Percentiles rank a stretch among this genome's conserved stretches.
Conservation (phyloP, 2,888 invertebrate genomes). For the Zaprionus obscuricornis region DNA sequence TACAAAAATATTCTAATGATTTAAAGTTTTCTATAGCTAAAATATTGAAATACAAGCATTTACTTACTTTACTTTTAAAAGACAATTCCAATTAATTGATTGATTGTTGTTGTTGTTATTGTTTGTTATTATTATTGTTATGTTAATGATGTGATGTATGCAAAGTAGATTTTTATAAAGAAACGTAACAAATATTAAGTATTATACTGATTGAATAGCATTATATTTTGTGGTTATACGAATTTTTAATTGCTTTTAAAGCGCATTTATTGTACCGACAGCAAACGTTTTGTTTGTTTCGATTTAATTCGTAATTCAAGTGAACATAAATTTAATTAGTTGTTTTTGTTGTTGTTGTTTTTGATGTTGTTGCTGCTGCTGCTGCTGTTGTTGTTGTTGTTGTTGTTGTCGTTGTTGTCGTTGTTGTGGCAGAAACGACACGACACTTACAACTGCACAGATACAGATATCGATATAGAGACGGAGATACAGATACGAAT, state of each 20-base stretch:
- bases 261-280: conserved; percentile 59
- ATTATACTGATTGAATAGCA: conserved; percentile 46
- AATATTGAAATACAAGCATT: too few relatives aligned
- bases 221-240: conserved; percentile 38
- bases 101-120: too few relatives aligned
- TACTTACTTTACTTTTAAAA: too few relatives aligned
- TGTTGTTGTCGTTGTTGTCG: conserved; percentile 1
- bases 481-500: conserved; percentile 29
- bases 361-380: too few relatives aligned
- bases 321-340: conserved; percentile 51
- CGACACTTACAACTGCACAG: conserved; percentile 49
- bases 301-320: conserved; percentile 45
- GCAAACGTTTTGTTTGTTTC: conserved; percentile 59
- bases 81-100: too few relatives aligned
- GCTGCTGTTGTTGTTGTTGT: neutral
- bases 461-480: conserved; percentile 11
- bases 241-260: conserved; percentile 63
- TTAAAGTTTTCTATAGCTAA: too few relatives aligned
- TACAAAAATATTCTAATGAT: too few relatives aligned
- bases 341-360: conserved; percentile 20
- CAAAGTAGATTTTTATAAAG: too few relatives aligned
- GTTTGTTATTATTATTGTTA: too few relatives aligned
- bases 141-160: conserved; percentile 49
- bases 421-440: conserved; percentile 47
- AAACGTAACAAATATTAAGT: conserved; percentile 40